These are phyloP conservation scores for Gavialis gangeticus DNA, from an alignment of 2,113 vertebrate genomes.

Conservation along the genomic window DNA sequence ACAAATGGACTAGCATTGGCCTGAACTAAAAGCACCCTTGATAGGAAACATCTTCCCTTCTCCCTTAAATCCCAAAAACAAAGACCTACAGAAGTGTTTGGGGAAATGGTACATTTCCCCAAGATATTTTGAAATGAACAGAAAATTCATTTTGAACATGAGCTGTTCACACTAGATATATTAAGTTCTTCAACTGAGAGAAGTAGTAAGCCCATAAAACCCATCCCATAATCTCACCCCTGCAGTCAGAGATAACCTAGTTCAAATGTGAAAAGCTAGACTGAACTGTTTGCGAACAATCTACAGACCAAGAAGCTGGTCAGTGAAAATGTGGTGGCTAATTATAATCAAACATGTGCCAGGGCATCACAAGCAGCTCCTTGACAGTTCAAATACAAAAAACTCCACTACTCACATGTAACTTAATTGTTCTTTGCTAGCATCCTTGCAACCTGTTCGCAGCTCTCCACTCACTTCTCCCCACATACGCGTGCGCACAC, in stretches of 20 bases:
- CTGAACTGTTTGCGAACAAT: neutral
- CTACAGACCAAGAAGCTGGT: neutral
- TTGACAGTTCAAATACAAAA: neutral
- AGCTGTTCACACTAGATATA: neutral
- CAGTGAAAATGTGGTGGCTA: neutral
- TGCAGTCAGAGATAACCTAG: neutral
- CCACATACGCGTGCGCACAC: neutral
- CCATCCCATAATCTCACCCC: neutral
- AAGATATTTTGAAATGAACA: neutral
- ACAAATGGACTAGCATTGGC: neutral
- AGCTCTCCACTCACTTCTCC: neutral
- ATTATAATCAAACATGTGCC: accelerated
- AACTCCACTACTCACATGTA: too few relatives aligned
- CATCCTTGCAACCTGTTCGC: neutral
- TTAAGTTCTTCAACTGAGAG: neutral
- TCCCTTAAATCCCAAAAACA: neutral
- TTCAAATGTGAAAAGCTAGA: neutral
- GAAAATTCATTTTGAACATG: neutral
- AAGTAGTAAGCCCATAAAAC: neutral
- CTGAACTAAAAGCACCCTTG: neutral
- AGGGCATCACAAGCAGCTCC: neutral
- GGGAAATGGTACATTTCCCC: neutral
- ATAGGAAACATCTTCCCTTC: neutral
- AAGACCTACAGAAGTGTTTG: too few relatives aligned
- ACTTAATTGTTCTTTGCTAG: too few relatives aligned